Evolutionary conservation across 2,888 invertebrate genomes (phyloP).

Genomic region (Pinctada fucata): DNA sequence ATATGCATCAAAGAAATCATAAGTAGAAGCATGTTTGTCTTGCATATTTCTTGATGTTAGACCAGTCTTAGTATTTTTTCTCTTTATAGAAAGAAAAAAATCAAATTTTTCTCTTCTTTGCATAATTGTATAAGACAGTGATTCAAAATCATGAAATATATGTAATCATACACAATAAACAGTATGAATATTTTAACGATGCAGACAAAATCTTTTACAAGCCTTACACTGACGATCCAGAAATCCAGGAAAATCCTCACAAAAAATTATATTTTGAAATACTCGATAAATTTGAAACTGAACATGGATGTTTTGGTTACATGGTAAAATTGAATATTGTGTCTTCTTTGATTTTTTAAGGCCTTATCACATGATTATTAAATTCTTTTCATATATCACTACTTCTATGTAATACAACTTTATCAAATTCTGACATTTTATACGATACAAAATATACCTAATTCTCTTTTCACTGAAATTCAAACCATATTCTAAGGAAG

Average conservation of each 20-base stretch:
- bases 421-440: neutral
- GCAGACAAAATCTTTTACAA: neutral
- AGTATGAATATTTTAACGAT: too few species aligned
- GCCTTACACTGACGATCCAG: slow-evolving; percentile 26
- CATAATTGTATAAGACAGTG: too few species aligned
- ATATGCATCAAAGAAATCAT: too few species aligned
- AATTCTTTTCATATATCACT: neutral
- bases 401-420: neutral
- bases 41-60: too few species aligned
- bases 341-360: too few species aligned
- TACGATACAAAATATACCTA: neutral
- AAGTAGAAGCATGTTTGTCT: too few species aligned
- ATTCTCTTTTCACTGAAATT: neutral
- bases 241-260: slow-evolving; percentile 14
- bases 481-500: neutral
- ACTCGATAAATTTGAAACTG: slow-evolving; percentile 13
- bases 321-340: neutral
- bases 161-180: too few species aligned
- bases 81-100: too few species aligned
- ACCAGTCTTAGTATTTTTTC: too few species aligned
- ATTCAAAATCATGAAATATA: too few species aligned
- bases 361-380: too few species aligned
- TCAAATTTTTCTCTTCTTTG: too few species aligned
- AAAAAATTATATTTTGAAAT: slow-evolving; percentile 22
- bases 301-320: neutral